Base-by-base conservation (phyloP, 2,797 vertebrate genomes). In the Rhincodon typus region DNA sequence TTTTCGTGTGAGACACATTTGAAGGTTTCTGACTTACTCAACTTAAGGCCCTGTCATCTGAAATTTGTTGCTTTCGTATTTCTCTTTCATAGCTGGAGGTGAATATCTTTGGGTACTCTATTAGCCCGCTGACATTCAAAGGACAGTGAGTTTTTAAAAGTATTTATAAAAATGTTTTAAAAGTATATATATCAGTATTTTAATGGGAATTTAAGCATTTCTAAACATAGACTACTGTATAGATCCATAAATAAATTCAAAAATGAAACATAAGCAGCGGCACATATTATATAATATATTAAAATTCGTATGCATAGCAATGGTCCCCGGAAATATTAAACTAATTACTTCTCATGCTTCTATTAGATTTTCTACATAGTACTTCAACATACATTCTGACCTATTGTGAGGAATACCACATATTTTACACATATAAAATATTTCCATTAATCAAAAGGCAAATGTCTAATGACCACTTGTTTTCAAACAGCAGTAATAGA, bases 401-500 rank as follows among this genome's bases (percentile, higher is more conserved):
- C 67, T 8, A 42, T 10, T 38, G 5, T 62, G 66, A 69, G 17
- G 62, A 93, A 69, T 93, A 27, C 21, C 66, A 93, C 66, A 67
- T 69, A 93, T 42, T 23, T 93, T 42, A 93, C 30, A n/a, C 38
- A 53, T 91, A 66, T n/a, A 91, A 15, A 91, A 34, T 93, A 67
- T 30, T n/a, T 8, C n/a, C 23, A 38, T 67, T 50, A 74, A 94
- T 5, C 23, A 74, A 94, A 10, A 34, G 74, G 50, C 17, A 77
- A 27, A 50, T 57, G 94, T 95, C 53, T 30, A 27, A 50, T 25
- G 27, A 4, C 4, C 70, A 95, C 30, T 77, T 21, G 74, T 77
- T 77, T 94, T 74, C 42, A 77, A 82, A 62, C 42, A 23, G 15
- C 79, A 69, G 82, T 38, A 70, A 95, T 86, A 96, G 34, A 72